Evolutionary conservation across 2,888 invertebrate genomes (phyloP).

Genomic region (Phengaris arion): DNA sequence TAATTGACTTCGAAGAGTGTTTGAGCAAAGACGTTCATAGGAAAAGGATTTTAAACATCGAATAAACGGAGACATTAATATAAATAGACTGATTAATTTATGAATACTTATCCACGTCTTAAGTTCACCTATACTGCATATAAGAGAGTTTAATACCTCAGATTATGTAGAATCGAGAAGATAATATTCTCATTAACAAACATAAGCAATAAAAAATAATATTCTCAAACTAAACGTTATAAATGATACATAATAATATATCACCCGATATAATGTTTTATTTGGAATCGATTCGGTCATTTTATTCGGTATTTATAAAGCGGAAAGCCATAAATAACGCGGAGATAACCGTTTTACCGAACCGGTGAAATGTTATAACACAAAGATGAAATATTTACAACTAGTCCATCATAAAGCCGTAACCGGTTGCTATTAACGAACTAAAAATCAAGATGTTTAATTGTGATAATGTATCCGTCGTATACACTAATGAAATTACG

Average conservation of each 20-base stretch:
- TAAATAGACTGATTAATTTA: constrained; percentile 14
- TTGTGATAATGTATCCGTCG: constrained; percentile 46
- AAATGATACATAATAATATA: constrained; percentile 25
- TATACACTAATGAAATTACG: constrained; percentile 63
- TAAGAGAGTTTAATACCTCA: constrained; percentile 12
- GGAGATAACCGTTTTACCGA: constrained; percentile 43
- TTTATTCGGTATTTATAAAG: constrained; percentile 32
- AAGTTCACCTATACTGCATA: background rate
- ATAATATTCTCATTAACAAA: constrained; percentile 18
- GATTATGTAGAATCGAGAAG: constrained; percentile 4
- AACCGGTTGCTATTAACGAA: constrained; percentile 55
- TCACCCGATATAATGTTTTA: constrained; percentile 25
- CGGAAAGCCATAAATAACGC: constrained; percentile 40
- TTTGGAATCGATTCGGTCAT: constrained; percentile 24
- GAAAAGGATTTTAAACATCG: background rate
- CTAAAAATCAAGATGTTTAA: constrained; percentile 44
- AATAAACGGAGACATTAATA: constrained; percentile 9
- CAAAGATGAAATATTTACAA: constrained; percentile 51
- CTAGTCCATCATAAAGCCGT: constrained; percentile 69
- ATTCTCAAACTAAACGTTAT: constrained; percentile 20
- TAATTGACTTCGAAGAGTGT: background rate
- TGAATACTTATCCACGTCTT: background rate
- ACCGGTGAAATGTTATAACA: constrained; percentile 43
- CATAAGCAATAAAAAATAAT: constrained; percentile 21
- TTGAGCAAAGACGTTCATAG: background rate